Conservation (phyloP, 1,140 invertebrate genomes). For the Cardiocondyla obscurior region DNA sequence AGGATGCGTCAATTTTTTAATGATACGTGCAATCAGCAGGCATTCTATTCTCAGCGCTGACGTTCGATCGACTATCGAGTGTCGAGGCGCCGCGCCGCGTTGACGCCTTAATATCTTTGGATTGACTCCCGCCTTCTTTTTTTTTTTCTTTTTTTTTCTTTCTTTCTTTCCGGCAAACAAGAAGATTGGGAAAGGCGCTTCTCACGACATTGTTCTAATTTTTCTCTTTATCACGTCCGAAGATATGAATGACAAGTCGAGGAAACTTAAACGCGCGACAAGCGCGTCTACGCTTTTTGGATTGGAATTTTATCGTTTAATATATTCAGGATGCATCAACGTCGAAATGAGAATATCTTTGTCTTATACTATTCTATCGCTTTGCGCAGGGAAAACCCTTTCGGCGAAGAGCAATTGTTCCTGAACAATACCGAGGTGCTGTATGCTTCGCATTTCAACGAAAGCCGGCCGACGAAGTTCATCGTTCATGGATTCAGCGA, state of each 20-base stretch:
- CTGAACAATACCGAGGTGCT: conserved; percentile 76
- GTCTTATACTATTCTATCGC: neutral
- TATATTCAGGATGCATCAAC: neutral
- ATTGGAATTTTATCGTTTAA: neutral
- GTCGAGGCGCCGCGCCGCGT: conserved; percentile 38
- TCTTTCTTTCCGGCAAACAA: conserved; percentile 27
- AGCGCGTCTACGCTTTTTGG: neutral
- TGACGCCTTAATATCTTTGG: conserved; percentile 68
- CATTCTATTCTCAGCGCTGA: conserved; percentile 80
- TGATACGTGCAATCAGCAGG: conserved; percentile 66
- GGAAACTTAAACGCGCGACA: no score
- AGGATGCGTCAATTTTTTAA: conserved; percentile 71
- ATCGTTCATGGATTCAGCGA: conserved; percentile 85
- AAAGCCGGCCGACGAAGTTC: conserved; percentile 80
- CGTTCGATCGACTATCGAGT: conserved; percentile 68
- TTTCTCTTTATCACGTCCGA: neutral
- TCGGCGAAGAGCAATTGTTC: conserved; percentile 75
- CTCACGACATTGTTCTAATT: conserved; percentile 1
- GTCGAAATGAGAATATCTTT: neutral
- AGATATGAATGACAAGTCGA: neutral
- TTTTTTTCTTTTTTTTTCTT: neutral
- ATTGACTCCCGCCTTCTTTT: conserved; percentile 54
- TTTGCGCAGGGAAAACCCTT: conserved; percentile 74
- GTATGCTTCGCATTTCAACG: conserved; percentile 80
- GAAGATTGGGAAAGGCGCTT: neutral